phyloP scores from a whole-genome alignment of 2,113 vertebrate genomes.

The Nycticorax nycticorax region DNA sequence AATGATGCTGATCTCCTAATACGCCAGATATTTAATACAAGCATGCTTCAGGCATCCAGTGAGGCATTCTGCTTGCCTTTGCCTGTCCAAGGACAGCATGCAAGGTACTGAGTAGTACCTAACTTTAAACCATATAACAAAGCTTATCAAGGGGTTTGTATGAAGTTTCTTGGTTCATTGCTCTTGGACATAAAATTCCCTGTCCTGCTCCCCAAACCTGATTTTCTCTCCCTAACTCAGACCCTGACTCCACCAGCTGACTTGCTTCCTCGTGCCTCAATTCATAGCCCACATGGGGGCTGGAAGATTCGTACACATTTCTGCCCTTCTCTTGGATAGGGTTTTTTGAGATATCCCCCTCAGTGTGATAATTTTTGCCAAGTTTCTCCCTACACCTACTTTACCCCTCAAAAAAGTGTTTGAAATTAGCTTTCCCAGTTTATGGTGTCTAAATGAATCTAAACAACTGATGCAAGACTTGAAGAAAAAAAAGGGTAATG shows the following conservation, averaged over 20 bases:
- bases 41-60: not conserved
- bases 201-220: not conserved
- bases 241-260: not conserved
- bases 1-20: not conserved
- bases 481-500: not conserved
- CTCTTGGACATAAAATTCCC: not conserved
- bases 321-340: not conserved
- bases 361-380: not conserved
- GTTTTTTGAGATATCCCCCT: not conserved
- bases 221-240: not conserved
- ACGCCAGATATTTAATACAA: not conserved
- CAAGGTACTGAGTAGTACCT: not conserved
- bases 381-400: not conserved
- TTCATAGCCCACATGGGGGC: not conserved
- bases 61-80: not conserved
- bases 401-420: not conserved
- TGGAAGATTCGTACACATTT: not conserved
- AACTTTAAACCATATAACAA: not conserved
- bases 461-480: fast-evolving
- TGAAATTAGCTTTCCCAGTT: not conserved
- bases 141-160: not conserved
- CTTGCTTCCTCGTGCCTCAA: not conserved
- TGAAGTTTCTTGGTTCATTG: not conserved
- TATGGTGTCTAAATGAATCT: not conserved
- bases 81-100: not conserved